A percentile compares a stretch with the other conserved stretches of the same genome.
phyloP scores from a whole-genome alignment of 92 coral and sea anemone species.

The Nematostella vectensis region DNA sequence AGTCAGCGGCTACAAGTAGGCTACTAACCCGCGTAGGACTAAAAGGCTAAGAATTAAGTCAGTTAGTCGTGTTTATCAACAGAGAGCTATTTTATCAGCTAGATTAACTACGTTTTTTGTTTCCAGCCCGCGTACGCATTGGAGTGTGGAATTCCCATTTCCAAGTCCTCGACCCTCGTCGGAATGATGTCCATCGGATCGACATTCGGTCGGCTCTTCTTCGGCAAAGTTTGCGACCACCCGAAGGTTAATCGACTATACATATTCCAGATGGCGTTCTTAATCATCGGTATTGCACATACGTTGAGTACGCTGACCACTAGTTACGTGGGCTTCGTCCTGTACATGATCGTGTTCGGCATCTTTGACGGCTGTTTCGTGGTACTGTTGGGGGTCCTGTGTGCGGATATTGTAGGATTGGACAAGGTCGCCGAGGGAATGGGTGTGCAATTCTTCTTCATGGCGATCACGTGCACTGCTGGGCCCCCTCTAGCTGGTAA shows the following conservation, averaged over 20 bases:
- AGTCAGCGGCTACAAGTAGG: too few relatives aligned
- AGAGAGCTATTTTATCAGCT: too few relatives aligned
- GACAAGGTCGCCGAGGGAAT: constrained; percentile 90
- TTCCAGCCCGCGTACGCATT: constrained; percentile 86
- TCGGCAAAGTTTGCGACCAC: constrained; percentile 89
- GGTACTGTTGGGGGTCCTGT: constrained; percentile 74
- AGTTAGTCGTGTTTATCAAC: too few relatives aligned
- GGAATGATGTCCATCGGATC: constrained; percentile 98
- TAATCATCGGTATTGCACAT: constrained; percentile 74
- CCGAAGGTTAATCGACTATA: constrained; percentile 92
- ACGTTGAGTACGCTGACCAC: constrained; percentile 73
- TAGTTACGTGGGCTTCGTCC: constrained; percentile 69
- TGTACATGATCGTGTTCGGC: constrained; percentile 90
- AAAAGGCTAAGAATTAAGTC: too few relatives aligned
- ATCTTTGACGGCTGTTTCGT: constrained; percentile 93
- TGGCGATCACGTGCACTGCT: constrained; percentile 86
- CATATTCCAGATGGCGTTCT: constrained; percentile 77
- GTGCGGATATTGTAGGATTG: constrained; percentile 85
- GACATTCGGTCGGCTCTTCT: constrained; percentile 91
- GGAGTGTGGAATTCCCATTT: constrained; percentile 57
- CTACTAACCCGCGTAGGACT: too few relatives aligned
- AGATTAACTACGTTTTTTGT: too few relatives aligned
- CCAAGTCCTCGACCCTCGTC: constrained; percentile 74
- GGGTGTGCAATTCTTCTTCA: constrained; percentile 90
- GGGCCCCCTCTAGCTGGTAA: constrained; percentile 95